Evolutionary conservation across 1,140 invertebrate genomes (phyloP).

Genomic region (Neelides sp.): DNA sequence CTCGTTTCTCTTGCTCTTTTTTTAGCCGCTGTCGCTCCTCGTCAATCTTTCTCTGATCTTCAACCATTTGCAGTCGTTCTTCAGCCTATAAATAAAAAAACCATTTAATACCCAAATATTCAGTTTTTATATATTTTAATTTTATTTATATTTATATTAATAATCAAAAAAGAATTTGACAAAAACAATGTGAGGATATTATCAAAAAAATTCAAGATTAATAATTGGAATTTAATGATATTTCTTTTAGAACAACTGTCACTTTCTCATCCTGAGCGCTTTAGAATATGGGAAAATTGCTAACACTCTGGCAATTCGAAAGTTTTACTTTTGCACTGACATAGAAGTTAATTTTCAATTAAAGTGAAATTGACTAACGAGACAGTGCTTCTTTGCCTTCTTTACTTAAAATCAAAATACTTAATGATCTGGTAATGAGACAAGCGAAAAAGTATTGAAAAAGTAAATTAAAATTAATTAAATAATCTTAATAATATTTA

Average conservation of each 20-base stretch:
- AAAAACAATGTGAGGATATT: background rate
- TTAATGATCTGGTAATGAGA: no score
- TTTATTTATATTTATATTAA: conserved; percentile 12
- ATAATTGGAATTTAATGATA: background rate
- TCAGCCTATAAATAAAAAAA: conserved; percentile 57
- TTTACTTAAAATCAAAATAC: no score
- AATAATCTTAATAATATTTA: background rate
- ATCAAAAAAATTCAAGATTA: conserved; percentile 6
- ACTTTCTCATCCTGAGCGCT: no score
- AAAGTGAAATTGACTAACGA: background rate
- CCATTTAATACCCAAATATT: no score
- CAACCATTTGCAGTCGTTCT: conserved; percentile 88
- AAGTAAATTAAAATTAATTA: no score
- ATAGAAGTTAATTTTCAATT: no score
- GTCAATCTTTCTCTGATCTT: conserved; percentile 89
- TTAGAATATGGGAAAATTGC: background rate
- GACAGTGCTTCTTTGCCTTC: background rate
- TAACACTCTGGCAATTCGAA: background rate
- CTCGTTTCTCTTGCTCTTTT: conserved; percentile 78
- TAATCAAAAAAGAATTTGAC: conserved; percentile 23
- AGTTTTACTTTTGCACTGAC: background rate
- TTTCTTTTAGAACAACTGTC: no score
- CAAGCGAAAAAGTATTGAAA: no score
- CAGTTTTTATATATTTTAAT: no score
- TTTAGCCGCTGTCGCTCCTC: conserved; percentile 84